A percentile compares a stretch with the other conserved stretches of the same genome.
phyloP scores from a whole-genome alignment of 2,113 vertebrate genomes.

The Oreochromis aureus region DNA sequence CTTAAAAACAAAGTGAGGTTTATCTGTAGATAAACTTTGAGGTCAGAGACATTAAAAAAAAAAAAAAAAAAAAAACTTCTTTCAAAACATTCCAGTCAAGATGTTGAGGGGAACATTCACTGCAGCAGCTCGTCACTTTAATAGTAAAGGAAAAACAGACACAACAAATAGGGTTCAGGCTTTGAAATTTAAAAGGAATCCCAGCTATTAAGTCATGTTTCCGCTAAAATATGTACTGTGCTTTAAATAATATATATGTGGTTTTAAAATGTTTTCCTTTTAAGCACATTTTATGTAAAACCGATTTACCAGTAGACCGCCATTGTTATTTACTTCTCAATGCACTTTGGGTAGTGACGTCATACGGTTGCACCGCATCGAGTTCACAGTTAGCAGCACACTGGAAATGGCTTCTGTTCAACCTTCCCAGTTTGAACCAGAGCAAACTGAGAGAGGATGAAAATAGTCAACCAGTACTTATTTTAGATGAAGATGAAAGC shows the following conservation, averaged over 20 bases:
- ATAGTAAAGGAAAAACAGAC: background rate
- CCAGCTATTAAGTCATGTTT: background rate
- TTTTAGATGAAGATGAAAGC: background rate
- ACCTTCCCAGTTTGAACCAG: too few relatives aligned
- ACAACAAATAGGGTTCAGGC: background rate
- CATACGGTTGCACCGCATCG: too few relatives aligned
- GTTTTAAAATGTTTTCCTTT: background rate
- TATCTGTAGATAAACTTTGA: background rate
- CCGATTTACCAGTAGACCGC: too few relatives aligned
- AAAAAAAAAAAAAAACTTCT: background rate
- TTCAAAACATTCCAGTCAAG: background rate
- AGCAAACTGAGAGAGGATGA: background rate
- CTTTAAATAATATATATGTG: background rate
- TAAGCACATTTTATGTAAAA: background rate
- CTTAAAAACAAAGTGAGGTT: background rate
- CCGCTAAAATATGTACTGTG: rapidly evolving
- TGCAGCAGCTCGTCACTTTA: background rate
- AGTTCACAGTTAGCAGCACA: too few relatives aligned
- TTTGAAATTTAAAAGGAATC: background rate
- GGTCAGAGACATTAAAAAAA: background rate
- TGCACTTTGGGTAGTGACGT: too few relatives aligned
- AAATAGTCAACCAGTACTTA: background rate
- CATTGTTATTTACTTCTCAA: too few relatives aligned
- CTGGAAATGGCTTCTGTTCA: too few relatives aligned
- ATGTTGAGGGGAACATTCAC: background rate